phyloP scores from a whole-genome alignment of 2,113 vertebrate genomes.

The Noturus placidus region DNA sequence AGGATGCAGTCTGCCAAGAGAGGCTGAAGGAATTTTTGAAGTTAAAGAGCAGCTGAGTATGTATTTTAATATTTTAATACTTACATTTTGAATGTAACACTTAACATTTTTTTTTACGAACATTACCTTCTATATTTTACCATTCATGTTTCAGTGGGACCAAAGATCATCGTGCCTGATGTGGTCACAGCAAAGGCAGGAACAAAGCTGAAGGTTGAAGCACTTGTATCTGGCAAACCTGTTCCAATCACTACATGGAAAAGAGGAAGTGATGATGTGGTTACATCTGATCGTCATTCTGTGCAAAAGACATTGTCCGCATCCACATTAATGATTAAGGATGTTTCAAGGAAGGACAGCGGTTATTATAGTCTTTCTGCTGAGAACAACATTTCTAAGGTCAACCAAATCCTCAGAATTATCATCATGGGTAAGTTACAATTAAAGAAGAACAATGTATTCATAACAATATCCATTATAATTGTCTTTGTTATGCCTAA shows the following conservation, averaged over 20 bases:
- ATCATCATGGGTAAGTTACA: conserved; percentile 84
- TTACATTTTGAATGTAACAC: not conserved
- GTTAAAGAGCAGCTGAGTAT: conserved; percentile 97
- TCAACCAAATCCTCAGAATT: conserved; percentile 88
- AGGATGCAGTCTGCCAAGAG: conserved; percentile 88
- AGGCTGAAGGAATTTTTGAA: conserved; percentile 90
- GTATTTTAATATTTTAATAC: conserved; percentile 53
- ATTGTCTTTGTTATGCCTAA: not conserved
- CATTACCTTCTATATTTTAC: not conserved
- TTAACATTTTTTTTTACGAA: not conserved
- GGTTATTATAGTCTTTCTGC: conserved; percentile 90
- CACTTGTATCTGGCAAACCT: conserved; percentile 91
- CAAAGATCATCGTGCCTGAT: conserved; percentile 93
- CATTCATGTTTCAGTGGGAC: conserved; percentile 79
- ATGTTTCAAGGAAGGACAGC: conserved; percentile 88
- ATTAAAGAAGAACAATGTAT: conserved; percentile 1
- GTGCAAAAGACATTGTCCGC: conserved; percentile 83
- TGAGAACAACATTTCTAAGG: conserved; percentile 84
- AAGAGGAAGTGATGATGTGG: conserved; percentile 83
- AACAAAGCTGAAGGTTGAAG: conserved; percentile 90
- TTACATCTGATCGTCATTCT: conserved; percentile 87
- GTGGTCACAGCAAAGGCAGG: conserved; percentile 86
- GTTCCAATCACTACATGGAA: conserved; percentile 86
- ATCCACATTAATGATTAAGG: conserved; percentile 87
- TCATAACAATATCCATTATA: not conserved